Evolutionary conservation across 2,888 invertebrate genomes (phyloP).

Genomic region (Ichneumon xanthorius): DNA sequence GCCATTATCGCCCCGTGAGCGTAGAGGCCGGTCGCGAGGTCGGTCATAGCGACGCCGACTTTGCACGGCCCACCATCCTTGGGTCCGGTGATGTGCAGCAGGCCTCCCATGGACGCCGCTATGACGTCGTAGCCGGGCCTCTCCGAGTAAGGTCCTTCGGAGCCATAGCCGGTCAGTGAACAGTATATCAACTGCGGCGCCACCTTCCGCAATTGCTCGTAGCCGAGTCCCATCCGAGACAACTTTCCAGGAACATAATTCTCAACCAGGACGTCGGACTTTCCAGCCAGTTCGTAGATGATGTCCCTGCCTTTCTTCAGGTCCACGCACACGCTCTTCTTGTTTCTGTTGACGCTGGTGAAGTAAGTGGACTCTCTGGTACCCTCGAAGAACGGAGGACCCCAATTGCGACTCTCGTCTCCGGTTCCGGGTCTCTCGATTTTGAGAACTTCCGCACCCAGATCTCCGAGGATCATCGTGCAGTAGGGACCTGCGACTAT

Average conservation of each 20-base stretch:
- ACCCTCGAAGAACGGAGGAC: conserved; percentile 92
- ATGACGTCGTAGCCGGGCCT: conserved; percentile 99
- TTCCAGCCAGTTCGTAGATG: conserved; percentile 90
- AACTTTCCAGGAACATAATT: conserved; percentile 98
- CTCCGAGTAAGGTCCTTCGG: conserved; percentile 92
- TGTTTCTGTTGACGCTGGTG: conserved; percentile 95
- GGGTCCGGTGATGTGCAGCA: conserved; percentile 95
- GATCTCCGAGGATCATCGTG: conserved; percentile 96
- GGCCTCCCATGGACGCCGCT: conserved; percentile 96
- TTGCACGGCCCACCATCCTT: conserved; percentile 94
- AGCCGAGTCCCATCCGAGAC: conserved; percentile 91
- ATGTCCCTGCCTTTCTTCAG: conserved; percentile 90
- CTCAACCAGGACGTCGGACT: conserved; percentile 95
- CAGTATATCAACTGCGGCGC: conserved; percentile 96
- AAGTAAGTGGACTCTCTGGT: conserved; percentile 92
- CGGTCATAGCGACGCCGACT: conserved; percentile 96
- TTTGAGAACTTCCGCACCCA: conserved; percentile 97
- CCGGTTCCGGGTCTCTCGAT: conserved; percentile 93
- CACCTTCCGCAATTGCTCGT: conserved; percentile 88
- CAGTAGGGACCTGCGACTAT: conserved; percentile 98
- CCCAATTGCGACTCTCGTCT: conserved; percentile 97
- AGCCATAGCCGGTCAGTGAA: conserved; percentile 97
- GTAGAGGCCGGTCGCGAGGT: conserved; percentile 96
- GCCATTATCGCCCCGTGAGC: conserved; percentile 98
- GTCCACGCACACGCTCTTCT: conserved; percentile 96